Evolutionary conservation across 2,113 vertebrate genomes (phyloP).

Genomic region (Recurvirostra avosetta): DNA sequence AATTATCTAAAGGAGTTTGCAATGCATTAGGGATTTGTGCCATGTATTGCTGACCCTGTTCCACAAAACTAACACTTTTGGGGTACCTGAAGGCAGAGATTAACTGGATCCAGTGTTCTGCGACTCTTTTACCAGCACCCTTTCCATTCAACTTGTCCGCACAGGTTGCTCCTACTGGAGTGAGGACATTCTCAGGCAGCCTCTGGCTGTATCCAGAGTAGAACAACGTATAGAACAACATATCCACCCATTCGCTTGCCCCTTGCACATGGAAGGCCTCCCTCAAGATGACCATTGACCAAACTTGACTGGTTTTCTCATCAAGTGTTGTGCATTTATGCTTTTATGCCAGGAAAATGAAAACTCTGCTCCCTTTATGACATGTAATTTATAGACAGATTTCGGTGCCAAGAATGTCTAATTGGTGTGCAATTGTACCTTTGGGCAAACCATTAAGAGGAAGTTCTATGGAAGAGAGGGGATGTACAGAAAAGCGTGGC

Average conservation of each 20-base stretch:
- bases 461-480: neutral
- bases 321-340: neutral
- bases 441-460: neutral
- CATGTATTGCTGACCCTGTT: neutral
- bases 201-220: neutral
- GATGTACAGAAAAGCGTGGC: neutral
- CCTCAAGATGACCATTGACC: neutral
- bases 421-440: neutral
- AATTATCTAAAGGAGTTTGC: neutral
- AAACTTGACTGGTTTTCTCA: neutral
- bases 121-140: neutral
- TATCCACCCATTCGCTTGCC: neutral
- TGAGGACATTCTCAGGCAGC: neutral
- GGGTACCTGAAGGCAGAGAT: neutral
- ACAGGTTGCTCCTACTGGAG: neutral
- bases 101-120: neutral
- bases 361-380: neutral
- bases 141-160: neutral
- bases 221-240: accelerated
- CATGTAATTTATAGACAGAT: neutral
- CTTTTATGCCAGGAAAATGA: neutral
- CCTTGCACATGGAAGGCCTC: neutral
- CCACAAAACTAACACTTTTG: neutral
- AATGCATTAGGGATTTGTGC: neutral
- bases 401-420: neutral